These are phyloP conservation scores for Willisornis vidua DNA, from an alignment of 2,113 vertebrate genomes.

Conservation along the genomic window DNA sequence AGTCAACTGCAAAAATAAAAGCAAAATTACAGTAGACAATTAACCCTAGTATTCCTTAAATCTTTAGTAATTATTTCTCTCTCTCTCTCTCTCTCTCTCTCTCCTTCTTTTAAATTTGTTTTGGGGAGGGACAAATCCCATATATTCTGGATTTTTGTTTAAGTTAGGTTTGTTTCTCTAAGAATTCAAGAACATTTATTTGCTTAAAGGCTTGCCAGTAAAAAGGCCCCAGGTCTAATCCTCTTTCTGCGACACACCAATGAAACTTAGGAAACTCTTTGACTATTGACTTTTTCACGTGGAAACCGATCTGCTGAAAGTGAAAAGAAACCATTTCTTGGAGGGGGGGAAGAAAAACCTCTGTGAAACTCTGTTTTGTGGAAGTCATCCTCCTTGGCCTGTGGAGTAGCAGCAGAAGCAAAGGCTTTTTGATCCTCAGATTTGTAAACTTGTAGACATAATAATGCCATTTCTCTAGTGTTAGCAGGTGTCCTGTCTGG, in stretches of 20 bases:
- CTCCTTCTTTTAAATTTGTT: not conserved
- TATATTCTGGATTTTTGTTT: slow-evolving; percentile 48
- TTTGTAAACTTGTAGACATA: slow-evolving; percentile 78
- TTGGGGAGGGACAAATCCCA: not conserved
- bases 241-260: slow-evolving; percentile 67
- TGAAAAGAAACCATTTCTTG: slow-evolving; percentile 63
- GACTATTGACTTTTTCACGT: slow-evolving; percentile 72
- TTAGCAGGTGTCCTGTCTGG: slow-evolving; percentile 78
- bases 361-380: slow-evolving; percentile 58
- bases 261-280: slow-evolving; percentile 67
- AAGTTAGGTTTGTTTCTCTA: slow-evolving; percentile 53
- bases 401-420: slow-evolving; percentile 66
- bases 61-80: not conserved
- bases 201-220: slow-evolving; percentile 65
- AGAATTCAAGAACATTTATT: slow-evolving; percentile 62
- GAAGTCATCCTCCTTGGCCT: slow-evolving; percentile 67
- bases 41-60: not conserved
- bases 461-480: slow-evolving; percentile 76
- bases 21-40: not conserved
- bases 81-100: not conserved
- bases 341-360: slow-evolving; percentile 3
- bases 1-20: not conserved
- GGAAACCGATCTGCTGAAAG: slow-evolving; percentile 66
- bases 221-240: slow-evolving; percentile 70
- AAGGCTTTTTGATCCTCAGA: slow-evolving; percentile 76